Conservation (phyloP, 2,888 invertebrate genomes). For the Protophormia terraenovae region DNA sequence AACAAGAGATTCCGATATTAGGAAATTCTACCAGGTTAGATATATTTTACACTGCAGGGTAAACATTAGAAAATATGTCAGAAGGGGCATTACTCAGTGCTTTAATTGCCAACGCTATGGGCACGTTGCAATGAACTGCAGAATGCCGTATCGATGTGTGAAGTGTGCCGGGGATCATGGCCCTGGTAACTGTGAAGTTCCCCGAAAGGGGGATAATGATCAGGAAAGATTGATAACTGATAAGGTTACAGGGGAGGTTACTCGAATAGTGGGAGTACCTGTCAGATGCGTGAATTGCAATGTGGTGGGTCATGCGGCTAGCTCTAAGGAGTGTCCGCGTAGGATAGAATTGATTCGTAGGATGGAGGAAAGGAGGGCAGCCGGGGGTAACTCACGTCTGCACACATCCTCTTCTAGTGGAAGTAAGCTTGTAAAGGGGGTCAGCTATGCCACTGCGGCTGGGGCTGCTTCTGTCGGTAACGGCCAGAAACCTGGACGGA, state of each 20-base stretch:
- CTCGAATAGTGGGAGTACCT: not conserved
- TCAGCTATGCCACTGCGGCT: too few relatives aligned
- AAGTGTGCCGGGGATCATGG: slow-evolving; percentile 2
- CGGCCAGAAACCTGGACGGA: not conserved
- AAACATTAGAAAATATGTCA: not conserved
- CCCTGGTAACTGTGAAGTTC: not conserved
- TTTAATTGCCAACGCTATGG: not conserved
- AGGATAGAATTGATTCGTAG: too few relatives aligned
- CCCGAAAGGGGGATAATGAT: not conserved
- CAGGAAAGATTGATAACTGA: not conserved
- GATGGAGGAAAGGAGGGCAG: not conserved
- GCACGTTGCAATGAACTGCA: not conserved
- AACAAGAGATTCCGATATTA: not conserved
- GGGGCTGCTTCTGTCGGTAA: not conserved
- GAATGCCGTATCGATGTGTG: slow-evolving; percentile 15
- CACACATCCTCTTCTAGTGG: not conserved
- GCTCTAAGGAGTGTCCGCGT: too few relatives aligned
- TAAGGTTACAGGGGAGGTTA: not conserved
- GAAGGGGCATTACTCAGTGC: not conserved
- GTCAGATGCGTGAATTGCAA: not conserved
- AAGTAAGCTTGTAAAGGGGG: too few relatives aligned
- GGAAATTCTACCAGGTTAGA: not conserved
- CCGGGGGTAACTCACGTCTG: not conserved
- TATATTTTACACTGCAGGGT: not conserved
- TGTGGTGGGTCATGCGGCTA: not conserved